Base-by-base conservation (phyloP, 1,140 invertebrate genomes). In the Drosophila willistoni region DNA sequence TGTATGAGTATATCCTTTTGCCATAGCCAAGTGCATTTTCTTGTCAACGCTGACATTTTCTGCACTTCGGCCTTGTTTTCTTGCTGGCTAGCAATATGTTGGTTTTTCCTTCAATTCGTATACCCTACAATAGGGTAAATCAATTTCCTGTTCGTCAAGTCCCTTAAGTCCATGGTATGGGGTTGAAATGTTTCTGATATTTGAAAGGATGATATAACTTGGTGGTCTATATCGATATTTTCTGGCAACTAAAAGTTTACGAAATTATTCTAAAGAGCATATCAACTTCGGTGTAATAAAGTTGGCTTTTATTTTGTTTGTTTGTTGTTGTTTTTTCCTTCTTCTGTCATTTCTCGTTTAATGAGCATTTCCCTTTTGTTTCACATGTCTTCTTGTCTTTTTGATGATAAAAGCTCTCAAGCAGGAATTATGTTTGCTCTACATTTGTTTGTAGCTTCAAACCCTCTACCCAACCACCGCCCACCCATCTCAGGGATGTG, bases 41-140 rank as follows among this genome's bases (percentile, higher is more conserved):
- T 86, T 86, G 82, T 86, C 82, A 86, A 73, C 83, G 79, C 79
- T 87, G 83, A 86, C 83, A 87, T 87, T 87, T 87, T 76, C 82
- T 82, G 83, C 82, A 86, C 83, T 82, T 87, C 71, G 75, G 79
- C 83, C 79, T 79, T 83, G 69, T 77, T 47, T 59, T 51, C 59
- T 47, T 57, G 7, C 12, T 47, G 7, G 12, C 10, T 3, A 17
- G 36, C 42, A n/a, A 33, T 71, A 39, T 25, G 41, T 19, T 22
- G 17, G 17, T 14, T 62, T 62, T 44, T 76, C 62, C 62, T 41
- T 41, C 71, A 70, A 36, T 17, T 51, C 19, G 44, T 51, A 51
- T 51, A 51, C 44, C 44, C 44, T 51, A 13, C 10, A 4, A 36
- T 47, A 47, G 17, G 2, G 12, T 13, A 1, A 5, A 13, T 13